phyloP scores from a whole-genome alignment of 1,140 invertebrate species.

The Stegodyphus mimosarum region DNA sequence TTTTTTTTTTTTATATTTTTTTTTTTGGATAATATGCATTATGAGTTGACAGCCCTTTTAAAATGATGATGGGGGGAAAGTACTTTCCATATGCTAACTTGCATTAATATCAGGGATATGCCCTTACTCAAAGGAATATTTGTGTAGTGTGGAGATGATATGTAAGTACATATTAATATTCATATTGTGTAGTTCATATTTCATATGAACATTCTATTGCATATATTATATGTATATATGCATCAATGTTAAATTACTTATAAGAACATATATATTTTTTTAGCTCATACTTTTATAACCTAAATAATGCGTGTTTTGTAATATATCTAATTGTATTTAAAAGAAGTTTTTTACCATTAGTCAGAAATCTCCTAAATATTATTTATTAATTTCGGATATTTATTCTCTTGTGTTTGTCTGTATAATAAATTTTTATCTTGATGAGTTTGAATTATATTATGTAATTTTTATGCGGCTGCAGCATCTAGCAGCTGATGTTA shows the following conservation, averaged over 20 bases:
- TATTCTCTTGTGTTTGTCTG: too few relatives aligned
- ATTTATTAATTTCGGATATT: too few relatives aligned
- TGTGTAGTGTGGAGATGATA: background rate
- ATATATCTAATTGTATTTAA: background rate
- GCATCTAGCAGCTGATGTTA: too few relatives aligned
- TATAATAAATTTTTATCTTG: too few relatives aligned
- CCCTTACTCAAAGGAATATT: background rate
- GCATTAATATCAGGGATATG: background rate
- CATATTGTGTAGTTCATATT: background rate
- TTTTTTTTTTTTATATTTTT: background rate
- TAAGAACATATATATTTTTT: background rate
- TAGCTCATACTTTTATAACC: background rate
- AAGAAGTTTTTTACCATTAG: too few relatives aligned
- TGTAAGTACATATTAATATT: background rate
- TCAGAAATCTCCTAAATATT: too few relatives aligned
- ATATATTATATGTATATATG: slow-evolving; percentile 3
- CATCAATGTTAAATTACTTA: background rate
- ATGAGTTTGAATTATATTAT: too few relatives aligned
- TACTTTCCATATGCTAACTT: background rate
- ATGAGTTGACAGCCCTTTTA: background rate
- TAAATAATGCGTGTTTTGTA: background rate
- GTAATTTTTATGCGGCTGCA: too few relatives aligned
- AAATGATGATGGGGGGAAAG: background rate
- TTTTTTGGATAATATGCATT: background rate
- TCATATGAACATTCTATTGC: slow-evolving; percentile 1